Conservation (phyloP, 2,113 vertebrate genomes). For the Canis aureus region DNA sequence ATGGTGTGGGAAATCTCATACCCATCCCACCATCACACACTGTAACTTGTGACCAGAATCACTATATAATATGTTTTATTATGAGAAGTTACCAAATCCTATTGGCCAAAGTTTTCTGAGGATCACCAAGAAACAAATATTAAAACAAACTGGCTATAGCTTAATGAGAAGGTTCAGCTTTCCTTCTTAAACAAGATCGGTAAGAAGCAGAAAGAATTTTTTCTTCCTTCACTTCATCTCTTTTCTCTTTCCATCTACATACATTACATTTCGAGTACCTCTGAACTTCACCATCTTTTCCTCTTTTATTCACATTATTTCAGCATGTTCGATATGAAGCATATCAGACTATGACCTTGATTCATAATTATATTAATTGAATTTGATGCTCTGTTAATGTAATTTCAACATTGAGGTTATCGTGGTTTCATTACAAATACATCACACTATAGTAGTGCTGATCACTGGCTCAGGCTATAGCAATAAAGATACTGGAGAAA, state of each 20-base stretch:
- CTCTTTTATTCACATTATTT: not conserved
- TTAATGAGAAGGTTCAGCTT: not conserved
- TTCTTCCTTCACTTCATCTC: not conserved
- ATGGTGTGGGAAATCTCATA: not conserved
- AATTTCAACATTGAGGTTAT: not conserved
- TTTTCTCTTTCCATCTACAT: not conserved
- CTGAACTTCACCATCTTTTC: not conserved
- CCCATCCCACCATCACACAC: not conserved
- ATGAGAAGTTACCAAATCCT: not conserved
- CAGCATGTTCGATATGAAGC: not conserved
- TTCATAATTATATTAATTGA: not conserved
- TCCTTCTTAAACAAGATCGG: not conserved
- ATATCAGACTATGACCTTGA: not conserved
- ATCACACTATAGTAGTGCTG: not conserved
- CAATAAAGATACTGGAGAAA: not conserved
- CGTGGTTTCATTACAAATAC: slow-evolving; percentile 38
- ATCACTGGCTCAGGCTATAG: not conserved
- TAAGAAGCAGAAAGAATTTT: not conserved
- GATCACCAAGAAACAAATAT: not conserved
- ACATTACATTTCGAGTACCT: not conserved
- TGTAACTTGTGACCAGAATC: not conserved
- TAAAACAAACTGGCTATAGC: not conserved
- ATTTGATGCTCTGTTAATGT: slow-evolving; percentile 21
- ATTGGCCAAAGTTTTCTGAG: not conserved
- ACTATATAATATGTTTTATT: not conserved